These are phyloP conservation scores for Nymphalis polychloros DNA, from an alignment of 2,888 invertebrate species.

Conservation along the genomic window DNA sequence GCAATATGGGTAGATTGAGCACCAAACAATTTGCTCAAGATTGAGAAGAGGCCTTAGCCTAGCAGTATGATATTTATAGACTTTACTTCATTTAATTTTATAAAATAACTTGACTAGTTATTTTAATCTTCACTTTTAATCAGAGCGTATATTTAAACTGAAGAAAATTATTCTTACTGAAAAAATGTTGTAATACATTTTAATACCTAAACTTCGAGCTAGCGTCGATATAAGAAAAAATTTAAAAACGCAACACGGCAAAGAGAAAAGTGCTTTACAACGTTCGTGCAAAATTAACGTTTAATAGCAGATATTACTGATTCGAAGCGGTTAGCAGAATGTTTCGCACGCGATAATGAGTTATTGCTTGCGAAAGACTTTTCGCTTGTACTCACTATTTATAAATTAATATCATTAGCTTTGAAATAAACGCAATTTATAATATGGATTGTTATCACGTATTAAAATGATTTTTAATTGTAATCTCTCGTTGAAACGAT, in stretches of 20 bases:
- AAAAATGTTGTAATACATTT: neutral
- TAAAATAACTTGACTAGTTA: too few relatives aligned
- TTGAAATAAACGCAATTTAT: neutral
- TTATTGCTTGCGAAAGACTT: conserved; percentile 24
- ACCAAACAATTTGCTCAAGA: too few relatives aligned
- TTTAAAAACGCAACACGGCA: neutral
- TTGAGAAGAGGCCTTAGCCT: too few relatives aligned
- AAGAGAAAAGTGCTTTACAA: conserved; percentile 5
- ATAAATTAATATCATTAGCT: conserved; percentile 11
- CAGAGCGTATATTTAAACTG: too few relatives aligned
- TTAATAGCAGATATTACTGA: conserved; percentile 28
- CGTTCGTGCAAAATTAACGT: conserved; percentile 23
- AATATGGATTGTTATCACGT: neutral
- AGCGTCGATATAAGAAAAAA: neutral
- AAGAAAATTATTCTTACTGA: neutral
- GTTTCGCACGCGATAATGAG: conserved; percentile 26
- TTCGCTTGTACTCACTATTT: conserved; percentile 16
- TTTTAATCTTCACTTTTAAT: too few relatives aligned
- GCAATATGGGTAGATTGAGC: too few relatives aligned
- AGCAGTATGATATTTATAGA: too few relatives aligned
- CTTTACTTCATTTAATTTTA: too few relatives aligned
- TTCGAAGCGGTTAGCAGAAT: conserved; percentile 20
- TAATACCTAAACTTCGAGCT: neutral
- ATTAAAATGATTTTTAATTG: neutral
- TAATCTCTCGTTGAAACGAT: too few relatives aligned